Evolutionary conservation across 2,888 invertebrate genomes (phyloP).

Genomic region (Dasysyrphus albostriatus): DNA sequence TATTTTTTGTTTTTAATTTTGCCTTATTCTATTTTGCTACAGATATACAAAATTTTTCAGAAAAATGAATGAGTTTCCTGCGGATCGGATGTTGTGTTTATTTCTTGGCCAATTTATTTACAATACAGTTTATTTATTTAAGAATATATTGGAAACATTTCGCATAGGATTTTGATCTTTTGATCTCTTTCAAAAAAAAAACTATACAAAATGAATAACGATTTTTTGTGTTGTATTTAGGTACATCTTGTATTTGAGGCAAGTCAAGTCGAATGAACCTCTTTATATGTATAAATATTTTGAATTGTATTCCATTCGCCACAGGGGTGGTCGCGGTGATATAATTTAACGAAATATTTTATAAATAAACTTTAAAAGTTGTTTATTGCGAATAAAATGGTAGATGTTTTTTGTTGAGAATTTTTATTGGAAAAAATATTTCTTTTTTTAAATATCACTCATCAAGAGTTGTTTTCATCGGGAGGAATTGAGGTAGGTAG

Average conservation of each 20-base stretch:
- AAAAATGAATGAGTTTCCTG: slow-evolving; percentile 58
- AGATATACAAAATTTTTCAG: slow-evolving; percentile 66
- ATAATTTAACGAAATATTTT: slow-evolving; percentile 68
- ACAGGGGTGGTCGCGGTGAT: slow-evolving; percentile 49
- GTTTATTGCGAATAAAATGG: slow-evolving; percentile 77
- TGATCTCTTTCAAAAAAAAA: slow-evolving; percentile 60
- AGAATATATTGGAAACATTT: slow-evolving; percentile 77
- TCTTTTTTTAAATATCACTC: slow-evolving; percentile 13
- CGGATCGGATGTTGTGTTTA: slow-evolving; percentile 51
- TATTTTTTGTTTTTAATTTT: slow-evolving; percentile 2
- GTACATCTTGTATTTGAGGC: neutral
- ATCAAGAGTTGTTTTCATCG: slow-evolving; percentile 3
- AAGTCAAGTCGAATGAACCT: slow-evolving; percentile 42
- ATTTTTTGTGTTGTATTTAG: neutral
- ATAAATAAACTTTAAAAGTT: slow-evolving; percentile 66
- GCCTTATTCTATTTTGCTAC: slow-evolving; percentile 9
- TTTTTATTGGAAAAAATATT: slow-evolving; percentile 33
- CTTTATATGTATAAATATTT: slow-evolving; percentile 68
- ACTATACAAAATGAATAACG: slow-evolving; percentile 34
- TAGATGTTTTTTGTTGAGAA: slow-evolving; percentile 51
- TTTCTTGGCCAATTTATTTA: slow-evolving; percentile 77
- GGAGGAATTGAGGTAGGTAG: slow-evolving; percentile 20
- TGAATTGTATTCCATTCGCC: slow-evolving; percentile 57
- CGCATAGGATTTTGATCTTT: slow-evolving; percentile 70
- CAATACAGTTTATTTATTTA: slow-evolving; percentile 79